Conservation (phyloP, 2,888 invertebrate genomes). For the Taenaris catops region DNA sequence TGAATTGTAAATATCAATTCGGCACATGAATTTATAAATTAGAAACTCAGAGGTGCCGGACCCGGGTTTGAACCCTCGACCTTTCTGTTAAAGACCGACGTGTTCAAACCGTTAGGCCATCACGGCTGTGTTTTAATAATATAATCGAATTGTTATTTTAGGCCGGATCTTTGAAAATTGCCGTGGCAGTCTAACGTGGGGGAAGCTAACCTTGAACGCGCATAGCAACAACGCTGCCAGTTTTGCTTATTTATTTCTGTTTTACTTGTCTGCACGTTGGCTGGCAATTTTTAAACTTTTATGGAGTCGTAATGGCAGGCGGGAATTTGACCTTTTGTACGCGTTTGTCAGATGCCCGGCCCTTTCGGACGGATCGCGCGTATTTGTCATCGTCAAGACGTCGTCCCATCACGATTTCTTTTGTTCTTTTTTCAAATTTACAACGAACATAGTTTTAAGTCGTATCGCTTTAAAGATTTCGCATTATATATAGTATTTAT, state of each 20-base stretch:
- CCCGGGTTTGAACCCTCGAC: too few species aligned
- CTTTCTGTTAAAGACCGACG: too few species aligned
- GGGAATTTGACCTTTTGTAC: conserved; percentile 22
- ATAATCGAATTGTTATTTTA: neutral
- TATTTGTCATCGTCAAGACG: conserved; percentile 10
- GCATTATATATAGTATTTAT: too few species aligned
- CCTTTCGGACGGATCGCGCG: conserved; percentile 15
- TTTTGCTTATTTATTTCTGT: conserved; percentile 64
- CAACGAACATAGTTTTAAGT: conserved; percentile 1
- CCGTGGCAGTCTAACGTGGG: conserved; percentile 24
- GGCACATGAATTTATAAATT: too few species aligned
- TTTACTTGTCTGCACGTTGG: conserved; percentile 61
- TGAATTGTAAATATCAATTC: too few species aligned
- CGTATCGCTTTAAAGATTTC: too few species aligned
- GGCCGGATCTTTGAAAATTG: too few species aligned
- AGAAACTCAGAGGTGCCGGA: too few species aligned
- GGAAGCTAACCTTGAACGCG: conserved; percentile 61
- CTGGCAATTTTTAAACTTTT: conserved; percentile 61
- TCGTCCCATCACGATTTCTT: conserved; percentile 8
- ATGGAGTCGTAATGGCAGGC: conserved; percentile 47
- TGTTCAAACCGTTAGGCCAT: too few species aligned
- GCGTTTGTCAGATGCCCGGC: conserved; percentile 6
- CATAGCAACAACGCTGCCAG: conserved; percentile 67
- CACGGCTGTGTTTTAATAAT: too few species aligned
- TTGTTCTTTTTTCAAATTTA: conserved; percentile 8